Evolutionary conservation across 2,113 vertebrate species (phyloP), one percentile per base, ranked within the genome.

Genomic region (Lepus europaeus): DNA sequence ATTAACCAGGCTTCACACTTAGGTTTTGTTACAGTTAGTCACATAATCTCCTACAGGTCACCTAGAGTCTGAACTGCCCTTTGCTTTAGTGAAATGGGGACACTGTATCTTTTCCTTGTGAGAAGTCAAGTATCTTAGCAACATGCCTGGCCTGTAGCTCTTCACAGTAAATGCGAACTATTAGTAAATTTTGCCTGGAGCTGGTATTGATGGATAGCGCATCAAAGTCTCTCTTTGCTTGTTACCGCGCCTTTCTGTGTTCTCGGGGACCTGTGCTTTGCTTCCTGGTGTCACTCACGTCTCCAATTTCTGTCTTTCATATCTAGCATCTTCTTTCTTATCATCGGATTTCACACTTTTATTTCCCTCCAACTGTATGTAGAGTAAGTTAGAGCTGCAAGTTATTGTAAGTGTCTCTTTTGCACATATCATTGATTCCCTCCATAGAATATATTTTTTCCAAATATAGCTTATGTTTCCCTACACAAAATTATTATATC

Each of bases 401-500:
- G 17, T 88, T 92, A 10, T 36, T n/a, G n/a, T 1, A 6, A 63
- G 6, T 36, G 27, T 90, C 33, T 78, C 64, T 83, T 36, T n/a
- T 82, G 59, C 76, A 33, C 6, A 31, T 63, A 31, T n/a, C 61
- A 5, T 64, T 73, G 56, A 2, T 19, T 3, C 12, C 19, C 27
- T 3, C 9, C 19, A 56, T 22, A 45, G 39, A n/a, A 88, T 36
- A 53, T 16, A 14, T 14, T 20, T 36, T 92, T 92, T 90, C 51
- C 66, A 74, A 79, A 74, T 63, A 80, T 20, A 23, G 39, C 19
- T 87, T 74, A 17, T 9, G 17, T 31, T 64, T 64, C 45, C 66
- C 81, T 73, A 31, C 11, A 29, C 68, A 79, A 92, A 94, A 49
- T 82, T 29, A 94, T 56, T 87, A 36, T 36, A 23, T 23, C 39